A percentile compares a stretch with the other conserved stretches of the same genome.
Evolutionary conservation across 1,140 invertebrate species (phyloP).

Genomic region (Euborellia annulipes): DNA sequence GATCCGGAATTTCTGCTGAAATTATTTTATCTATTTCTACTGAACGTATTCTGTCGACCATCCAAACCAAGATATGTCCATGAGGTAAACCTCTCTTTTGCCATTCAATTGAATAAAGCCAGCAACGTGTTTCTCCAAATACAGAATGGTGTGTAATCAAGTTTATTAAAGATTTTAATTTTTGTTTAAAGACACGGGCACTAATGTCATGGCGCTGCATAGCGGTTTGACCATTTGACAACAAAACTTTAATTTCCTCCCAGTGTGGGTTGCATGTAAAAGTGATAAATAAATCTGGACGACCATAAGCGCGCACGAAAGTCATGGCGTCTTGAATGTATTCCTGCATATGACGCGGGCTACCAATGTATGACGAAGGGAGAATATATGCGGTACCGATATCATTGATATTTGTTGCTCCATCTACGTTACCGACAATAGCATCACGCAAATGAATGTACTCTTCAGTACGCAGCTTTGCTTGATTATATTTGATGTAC

Average conservation of each 20-base stretch:
- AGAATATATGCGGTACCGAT: conserved; percentile 18
- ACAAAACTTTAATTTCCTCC: conserved; percentile 6
- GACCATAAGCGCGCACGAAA: conserved; percentile 24
- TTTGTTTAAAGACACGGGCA: conserved; percentile 24
- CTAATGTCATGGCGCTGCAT: conserved; percentile 21
- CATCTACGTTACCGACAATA: not conserved
- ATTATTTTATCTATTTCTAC: conserved; percentile 30
- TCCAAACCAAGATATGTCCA: conserved; percentile 28
- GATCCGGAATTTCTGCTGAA: conserved; percentile 36
- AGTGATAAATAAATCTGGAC: conserved; percentile 17
- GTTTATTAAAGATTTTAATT: conserved; percentile 19
- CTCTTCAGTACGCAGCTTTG: conserved; percentile 20
- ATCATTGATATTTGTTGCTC: not conserved
- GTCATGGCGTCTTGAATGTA: conserved; percentile 28
- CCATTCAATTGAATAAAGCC: conserved; percentile 26
- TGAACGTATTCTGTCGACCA: conserved; percentile 22
- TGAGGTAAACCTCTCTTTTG: conserved; percentile 35
- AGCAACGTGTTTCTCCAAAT: conserved; percentile 16
- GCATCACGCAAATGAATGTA: conserved; percentile 20
- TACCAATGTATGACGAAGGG: conserved; percentile 23
- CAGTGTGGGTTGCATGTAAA: conserved; percentile 12
- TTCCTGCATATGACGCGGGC: conserved; percentile 28
- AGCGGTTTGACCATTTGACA: not conserved
- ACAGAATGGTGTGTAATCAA: conserved; percentile 20
- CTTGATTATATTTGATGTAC: conserved; percentile 21